Conservation (phyloP, 2,888 invertebrate species). For the Dione vanillae region DNA sequence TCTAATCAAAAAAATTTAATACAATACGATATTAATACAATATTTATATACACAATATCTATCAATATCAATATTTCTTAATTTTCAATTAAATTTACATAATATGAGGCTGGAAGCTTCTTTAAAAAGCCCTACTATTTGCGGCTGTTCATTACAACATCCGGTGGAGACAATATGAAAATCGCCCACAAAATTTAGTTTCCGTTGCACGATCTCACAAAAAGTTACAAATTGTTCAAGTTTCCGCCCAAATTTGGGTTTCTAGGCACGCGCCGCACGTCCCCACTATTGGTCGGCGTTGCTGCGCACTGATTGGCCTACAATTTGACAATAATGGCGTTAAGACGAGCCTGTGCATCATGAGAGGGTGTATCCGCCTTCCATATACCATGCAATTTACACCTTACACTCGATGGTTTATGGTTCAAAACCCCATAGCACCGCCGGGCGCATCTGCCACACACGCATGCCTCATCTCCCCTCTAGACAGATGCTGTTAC, state of each 20-base stretch:
- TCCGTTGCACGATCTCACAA: slow-evolving; percentile 48
- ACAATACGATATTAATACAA: too few species aligned
- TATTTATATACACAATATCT: too few species aligned
- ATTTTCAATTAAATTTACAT: too few species aligned
- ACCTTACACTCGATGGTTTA: slow-evolving; percentile 26
- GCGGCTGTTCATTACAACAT: slow-evolving; percentile 19
- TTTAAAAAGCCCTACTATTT: neutral
- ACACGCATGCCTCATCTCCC: slow-evolving; percentile 55
- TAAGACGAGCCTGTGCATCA: slow-evolving; percentile 59
- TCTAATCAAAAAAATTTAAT: too few species aligned
- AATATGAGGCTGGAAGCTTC: neutral
- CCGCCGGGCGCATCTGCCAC: slow-evolving; percentile 23
- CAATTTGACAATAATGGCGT: slow-evolving; percentile 84
- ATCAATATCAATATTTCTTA: too few species aligned
- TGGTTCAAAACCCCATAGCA: slow-evolving; percentile 35
- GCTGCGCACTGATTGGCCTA: slow-evolving; percentile 74
- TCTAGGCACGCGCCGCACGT: slow-evolving; percentile 69
- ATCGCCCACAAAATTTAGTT: slow-evolving; percentile 40
- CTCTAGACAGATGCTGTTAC: slow-evolving; percentile 83
- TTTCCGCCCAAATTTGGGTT: slow-evolving; percentile 79
- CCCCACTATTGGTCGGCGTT: slow-evolving; percentile 70
- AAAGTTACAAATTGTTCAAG: slow-evolving; percentile 75
- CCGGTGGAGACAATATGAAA: slow-evolving; percentile 28
- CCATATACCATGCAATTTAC: slow-evolving; percentile 34
- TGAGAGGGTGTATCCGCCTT: slow-evolving; percentile 49